phyloP scores from a whole-genome alignment of 2,888 invertebrate genomes.

The Ceriagrion tenellum region DNA sequence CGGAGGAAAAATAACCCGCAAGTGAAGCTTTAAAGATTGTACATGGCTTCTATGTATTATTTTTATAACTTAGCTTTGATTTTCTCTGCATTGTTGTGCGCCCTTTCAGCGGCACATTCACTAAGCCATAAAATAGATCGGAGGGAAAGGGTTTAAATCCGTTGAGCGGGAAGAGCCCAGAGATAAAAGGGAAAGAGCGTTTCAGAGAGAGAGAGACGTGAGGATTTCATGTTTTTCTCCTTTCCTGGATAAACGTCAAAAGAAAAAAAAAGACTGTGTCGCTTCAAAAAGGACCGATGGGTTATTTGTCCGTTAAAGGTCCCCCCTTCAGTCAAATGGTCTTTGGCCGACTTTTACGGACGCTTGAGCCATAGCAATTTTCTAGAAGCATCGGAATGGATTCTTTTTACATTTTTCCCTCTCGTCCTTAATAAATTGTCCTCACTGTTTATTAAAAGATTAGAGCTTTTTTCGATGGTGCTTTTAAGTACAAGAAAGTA shows the following conservation, averaged over 20 bases:
- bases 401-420: no score
- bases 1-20: neutral
- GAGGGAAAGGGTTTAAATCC: neutral
- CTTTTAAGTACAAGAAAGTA: no score
- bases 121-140: neutral
- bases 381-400: neutral
- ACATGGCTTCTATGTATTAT: no score
- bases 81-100: neutral
- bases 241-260: neutral
- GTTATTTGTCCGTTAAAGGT: neutral
- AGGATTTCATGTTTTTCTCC: neutral
- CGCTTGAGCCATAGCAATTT: neutral
- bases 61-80: neutral
- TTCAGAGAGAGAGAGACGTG: neutral
- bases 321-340: neutral
- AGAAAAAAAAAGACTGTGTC: neutral
- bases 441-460: no score
- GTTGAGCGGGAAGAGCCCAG: neutral
- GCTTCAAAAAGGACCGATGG: neutral
- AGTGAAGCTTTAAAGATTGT: neutral
- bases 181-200: no score
- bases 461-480: no score
- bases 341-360: neutral
- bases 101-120: neutral
- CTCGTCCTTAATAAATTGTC: no score